phyloP scores from a whole-genome alignment of 2,888 invertebrate species.

The Bruchidius siliquastri region DNA sequence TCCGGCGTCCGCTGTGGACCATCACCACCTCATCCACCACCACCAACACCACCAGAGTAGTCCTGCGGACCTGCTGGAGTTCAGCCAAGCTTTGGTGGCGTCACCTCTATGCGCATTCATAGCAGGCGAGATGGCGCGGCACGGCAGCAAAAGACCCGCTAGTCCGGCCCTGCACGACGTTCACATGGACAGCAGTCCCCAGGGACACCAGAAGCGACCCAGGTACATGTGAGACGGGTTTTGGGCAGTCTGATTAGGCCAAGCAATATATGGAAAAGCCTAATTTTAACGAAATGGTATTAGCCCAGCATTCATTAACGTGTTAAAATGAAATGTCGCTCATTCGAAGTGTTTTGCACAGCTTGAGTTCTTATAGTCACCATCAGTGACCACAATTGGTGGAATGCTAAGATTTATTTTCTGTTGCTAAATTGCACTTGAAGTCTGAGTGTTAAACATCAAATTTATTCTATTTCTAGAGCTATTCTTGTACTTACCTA shows the following conservation, averaged over 20 bases:
- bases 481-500: no score
- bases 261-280: neutral
- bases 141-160: conserved; percentile 62
- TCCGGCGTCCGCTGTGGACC: conserved; percentile 38
- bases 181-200: conserved; percentile 73
- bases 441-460: no score
- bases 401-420: no score
- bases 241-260: neutral
- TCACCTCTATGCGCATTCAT: conserved; percentile 66
- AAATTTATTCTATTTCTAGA: no score
- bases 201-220: conserved; percentile 59
- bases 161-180: conserved; percentile 59
- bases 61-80: conserved; percentile 65
- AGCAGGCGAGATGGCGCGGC: conserved; percentile 67
- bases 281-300: neutral
- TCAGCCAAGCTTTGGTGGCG: conserved; percentile 68
- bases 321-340: no score
- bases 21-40: neutral
- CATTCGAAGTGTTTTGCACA: no score
- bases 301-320: neutral
- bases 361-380: no score
- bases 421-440: no score
- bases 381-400: no score
- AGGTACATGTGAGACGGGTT: conserved; percentile 58
- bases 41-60: conserved; percentile 27